Evolutionary conservation across 2,113 vertebrate species (phyloP).

Genomic region (Tragelaphus strepsiceros): DNA sequence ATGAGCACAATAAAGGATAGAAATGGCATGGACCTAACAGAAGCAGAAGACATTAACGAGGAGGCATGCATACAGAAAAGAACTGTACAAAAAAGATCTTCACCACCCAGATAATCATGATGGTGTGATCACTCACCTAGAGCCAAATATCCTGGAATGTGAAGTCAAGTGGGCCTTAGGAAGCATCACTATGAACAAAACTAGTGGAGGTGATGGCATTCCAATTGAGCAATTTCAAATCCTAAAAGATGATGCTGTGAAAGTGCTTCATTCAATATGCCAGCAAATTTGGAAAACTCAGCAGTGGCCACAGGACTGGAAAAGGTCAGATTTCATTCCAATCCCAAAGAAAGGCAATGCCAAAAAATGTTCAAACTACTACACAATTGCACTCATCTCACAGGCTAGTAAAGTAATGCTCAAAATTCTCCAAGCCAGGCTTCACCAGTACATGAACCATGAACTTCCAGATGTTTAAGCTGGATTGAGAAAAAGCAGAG

Average conservation of each 20-base stretch:
- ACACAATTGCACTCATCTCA: neutral
- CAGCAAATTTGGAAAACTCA: neutral
- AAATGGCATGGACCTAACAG: neutral
- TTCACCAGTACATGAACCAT: neutral
- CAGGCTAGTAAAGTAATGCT: neutral
- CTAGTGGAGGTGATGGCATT: neutral
- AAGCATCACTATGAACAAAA: neutral
- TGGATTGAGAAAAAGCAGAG: neutral
- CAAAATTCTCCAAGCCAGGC: neutral
- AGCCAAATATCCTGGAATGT: accelerated
- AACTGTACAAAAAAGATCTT: neutral
- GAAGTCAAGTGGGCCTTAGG: neutral
- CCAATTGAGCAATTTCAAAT: neutral
- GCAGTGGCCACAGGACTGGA: neutral
- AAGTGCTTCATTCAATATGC: neutral
- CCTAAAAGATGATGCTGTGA: neutral
- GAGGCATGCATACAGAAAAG: neutral
- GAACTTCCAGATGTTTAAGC: neutral
- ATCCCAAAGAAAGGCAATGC: neutral
- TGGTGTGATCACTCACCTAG: neutral
- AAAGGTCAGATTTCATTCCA: neutral
- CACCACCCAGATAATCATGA: neutral
- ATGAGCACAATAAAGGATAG: neutral
- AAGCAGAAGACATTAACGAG: neutral
- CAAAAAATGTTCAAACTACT: neutral